phyloP scores from a whole-genome alignment of 92 coral and sea anemone genomes.

The Porites divaricata region DNA sequence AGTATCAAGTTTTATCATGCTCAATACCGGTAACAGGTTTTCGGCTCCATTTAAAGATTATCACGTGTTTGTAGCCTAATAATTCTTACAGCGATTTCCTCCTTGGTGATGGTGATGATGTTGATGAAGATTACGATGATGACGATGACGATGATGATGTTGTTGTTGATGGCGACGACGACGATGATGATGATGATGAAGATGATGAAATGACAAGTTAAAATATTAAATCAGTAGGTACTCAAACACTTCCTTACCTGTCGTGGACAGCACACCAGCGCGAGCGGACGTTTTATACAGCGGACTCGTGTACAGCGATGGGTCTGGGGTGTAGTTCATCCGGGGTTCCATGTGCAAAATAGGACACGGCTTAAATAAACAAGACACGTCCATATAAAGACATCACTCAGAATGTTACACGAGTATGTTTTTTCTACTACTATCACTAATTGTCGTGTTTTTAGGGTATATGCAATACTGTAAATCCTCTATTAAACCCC shows the following conservation, averaged over 20 bases:
- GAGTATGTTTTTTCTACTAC: too few species aligned
- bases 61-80: too few species aligned
- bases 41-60: background rate
- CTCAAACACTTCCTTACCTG: constrained; percentile 59
- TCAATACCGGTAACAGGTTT: background rate
- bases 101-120: too few species aligned
- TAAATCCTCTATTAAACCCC: too few species aligned
- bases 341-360: constrained; percentile 98
- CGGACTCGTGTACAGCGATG: constrained; percentile 82
- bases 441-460: too few species aligned
- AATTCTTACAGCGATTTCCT: too few species aligned
- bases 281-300: constrained; percentile 96
- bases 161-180: too few species aligned
- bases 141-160: too few species aligned
- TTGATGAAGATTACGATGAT: too few species aligned
- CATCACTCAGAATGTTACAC: background rate
- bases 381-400: background rate
- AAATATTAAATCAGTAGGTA: background rate
- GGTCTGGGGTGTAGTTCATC: constrained; percentile 95
- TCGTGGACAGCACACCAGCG: constrained; percentile 98
- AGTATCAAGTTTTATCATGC: background rate
- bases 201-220: too few species aligned
- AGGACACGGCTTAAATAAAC: constrained; percentile 78
- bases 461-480: too few species aligned
- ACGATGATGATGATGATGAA: background rate